These are phyloP conservation scores for Oreochromis grahami DNA, from an alignment of 2,797 vertebrate genomes.

Conservation along the genomic window DNA sequence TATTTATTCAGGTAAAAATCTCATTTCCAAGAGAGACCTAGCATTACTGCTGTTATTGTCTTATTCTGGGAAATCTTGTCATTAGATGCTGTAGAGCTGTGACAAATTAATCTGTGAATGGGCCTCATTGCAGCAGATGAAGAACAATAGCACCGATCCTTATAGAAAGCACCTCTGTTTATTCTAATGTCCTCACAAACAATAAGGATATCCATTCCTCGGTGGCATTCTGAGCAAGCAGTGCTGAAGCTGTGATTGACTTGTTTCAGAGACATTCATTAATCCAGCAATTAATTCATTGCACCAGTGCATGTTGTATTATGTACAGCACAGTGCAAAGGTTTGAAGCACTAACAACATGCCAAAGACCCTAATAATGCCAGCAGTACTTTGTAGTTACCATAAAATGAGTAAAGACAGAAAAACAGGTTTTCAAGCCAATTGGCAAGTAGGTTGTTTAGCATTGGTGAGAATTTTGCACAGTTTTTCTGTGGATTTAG, in stretches of 20 bases:
- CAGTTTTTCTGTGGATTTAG: background rate
- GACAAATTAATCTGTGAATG: slow-evolving; percentile 13
- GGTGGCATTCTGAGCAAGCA: background rate
- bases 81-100: slow-evolving; percentile 2
- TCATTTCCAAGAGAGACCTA: background rate
- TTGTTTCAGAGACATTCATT: background rate
- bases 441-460: background rate
- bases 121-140: background rate
- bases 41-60: background rate
- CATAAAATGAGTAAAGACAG: background rate
- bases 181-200: background rate
- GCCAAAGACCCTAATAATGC: background rate
- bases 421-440: background rate
- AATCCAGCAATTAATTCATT: background rate
- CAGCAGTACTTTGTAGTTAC: background rate
- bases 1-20: accelerated
- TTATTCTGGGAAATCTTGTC: background rate
- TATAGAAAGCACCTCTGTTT: background rate
- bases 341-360: background rate
- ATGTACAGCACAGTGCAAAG: background rate
- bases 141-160: background rate
- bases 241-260: background rate
- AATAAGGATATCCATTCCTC: background rate
- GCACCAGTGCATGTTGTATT: background rate
- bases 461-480: background rate